Conservation (phyloP, 1,140 invertebrate species). For the Lepidostoma basale region DNA sequence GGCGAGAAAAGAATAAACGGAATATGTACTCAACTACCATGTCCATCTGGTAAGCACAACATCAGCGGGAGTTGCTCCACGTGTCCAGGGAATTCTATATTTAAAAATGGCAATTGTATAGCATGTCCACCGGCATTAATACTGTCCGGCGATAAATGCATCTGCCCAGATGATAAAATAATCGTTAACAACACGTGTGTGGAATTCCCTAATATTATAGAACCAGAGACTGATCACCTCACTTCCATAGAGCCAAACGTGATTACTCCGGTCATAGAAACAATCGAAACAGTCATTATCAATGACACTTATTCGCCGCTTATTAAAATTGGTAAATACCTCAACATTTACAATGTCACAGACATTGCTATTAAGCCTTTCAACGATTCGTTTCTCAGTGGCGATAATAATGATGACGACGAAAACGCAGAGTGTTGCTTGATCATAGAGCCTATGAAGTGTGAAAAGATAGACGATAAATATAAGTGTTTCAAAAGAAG, state of each 20-base stretch:
- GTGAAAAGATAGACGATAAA: not conserved
- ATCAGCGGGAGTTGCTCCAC: not conserved
- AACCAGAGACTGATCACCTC: not conserved
- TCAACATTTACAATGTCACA: not conserved
- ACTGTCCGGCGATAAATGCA: not conserved
- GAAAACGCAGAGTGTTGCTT: conserved; percentile 4
- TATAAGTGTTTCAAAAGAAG: not conserved
- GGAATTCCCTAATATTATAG: not conserved
- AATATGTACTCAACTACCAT: no score
- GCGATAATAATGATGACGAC: not conserved
- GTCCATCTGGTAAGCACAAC: not conserved
- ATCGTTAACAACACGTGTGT: not conserved
- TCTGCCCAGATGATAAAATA: not conserved
- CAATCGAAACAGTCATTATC: not conserved
- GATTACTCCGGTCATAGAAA: not conserved
- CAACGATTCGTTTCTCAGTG: not conserved
- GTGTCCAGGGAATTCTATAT: not conserved
- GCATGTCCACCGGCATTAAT: not conserved
- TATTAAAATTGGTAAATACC: not conserved
- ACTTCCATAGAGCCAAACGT: not conserved
- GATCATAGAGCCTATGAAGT: not conserved
- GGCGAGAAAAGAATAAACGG: no score
- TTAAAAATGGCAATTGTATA: not conserved
- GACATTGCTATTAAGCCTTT: not conserved
- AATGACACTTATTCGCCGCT: no score